phyloP scores from a whole-genome alignment of 2,113 vertebrate genomes.

The Oryzias celebensis region DNA sequence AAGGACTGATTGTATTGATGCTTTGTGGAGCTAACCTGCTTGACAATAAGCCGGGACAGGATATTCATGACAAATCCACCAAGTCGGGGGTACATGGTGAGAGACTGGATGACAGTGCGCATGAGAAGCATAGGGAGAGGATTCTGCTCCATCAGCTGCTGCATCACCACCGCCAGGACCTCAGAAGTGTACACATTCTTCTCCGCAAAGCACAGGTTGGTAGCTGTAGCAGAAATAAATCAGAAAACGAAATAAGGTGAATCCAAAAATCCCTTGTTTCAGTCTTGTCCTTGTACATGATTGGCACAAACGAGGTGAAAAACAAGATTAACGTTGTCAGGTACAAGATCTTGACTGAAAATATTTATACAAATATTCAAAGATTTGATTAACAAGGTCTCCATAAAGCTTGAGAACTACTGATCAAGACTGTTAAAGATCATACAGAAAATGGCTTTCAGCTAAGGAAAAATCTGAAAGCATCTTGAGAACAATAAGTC shows the following conservation, averaged over 20 bases:
- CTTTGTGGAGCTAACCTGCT: conserved; percentile 79
- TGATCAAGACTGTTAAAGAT: too few species aligned
- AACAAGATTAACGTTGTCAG: too few species aligned
- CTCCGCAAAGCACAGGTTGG: conserved; percentile 93
- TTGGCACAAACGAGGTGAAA: too few species aligned
- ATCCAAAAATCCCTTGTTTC: neutral
- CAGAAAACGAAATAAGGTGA: neutral
- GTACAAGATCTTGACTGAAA: too few species aligned
- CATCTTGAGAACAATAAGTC: too few species aligned
- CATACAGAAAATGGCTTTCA: too few species aligned
- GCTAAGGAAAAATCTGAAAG: too few species aligned
- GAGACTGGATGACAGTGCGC: conserved; percentile 94
- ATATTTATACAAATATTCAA: neutral
- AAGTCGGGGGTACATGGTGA: conserved; percentile 93
- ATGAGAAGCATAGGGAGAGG: conserved; percentile 94
- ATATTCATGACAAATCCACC: conserved; percentile 97
- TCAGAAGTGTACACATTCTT: conserved; percentile 93
- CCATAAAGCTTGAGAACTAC: too few species aligned
- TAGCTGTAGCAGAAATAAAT: conserved; percentile 74
- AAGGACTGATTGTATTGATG: neutral
- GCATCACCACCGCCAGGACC: conserved; percentile 94
- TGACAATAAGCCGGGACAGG: conserved; percentile 90
- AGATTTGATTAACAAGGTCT: neutral
- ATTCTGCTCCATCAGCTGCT: conserved; percentile 95
- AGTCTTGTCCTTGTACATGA: too few species aligned